Conservation (phyloP, 2,113 vertebrate species). For the Aleadryas rufinucha region DNA sequence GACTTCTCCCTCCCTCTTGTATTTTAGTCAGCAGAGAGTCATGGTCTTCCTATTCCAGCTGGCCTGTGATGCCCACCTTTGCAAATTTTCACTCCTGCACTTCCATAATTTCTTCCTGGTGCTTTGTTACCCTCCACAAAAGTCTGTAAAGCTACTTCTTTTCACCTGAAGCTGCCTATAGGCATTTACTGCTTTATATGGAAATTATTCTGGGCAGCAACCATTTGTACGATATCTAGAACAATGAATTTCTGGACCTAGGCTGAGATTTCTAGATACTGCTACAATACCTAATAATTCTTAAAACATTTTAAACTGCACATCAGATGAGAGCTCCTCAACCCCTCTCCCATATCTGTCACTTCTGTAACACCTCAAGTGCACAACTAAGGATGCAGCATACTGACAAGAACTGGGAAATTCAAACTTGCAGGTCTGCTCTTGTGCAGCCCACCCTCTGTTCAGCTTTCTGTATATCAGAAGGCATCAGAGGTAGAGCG, state of each 20-base stretch:
- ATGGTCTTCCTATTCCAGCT: neutral
- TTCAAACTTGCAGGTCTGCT: neutral
- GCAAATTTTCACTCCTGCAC: neutral
- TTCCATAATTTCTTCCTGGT: neutral
- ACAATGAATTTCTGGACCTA: neutral
- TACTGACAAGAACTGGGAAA: neutral
- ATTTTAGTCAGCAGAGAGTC: neutral
- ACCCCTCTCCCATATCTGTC: no score
- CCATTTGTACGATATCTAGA: neutral
- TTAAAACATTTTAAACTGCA: neutral
- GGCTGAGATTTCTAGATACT: neutral
- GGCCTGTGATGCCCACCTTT: neutral
- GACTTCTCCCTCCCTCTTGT: neutral
- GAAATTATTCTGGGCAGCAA: neutral
- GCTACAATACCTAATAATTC: neutral
- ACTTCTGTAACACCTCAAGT: neutral
- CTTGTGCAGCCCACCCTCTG: neutral
- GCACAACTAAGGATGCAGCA: no score
- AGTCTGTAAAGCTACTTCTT: neutral
- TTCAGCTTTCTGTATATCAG: neutral
- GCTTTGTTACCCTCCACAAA: neutral
- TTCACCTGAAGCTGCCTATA: neutral
- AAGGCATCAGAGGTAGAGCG: rapidly evolving
- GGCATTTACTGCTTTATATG: neutral
- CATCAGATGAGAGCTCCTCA: neutral